Base-by-base conservation (phyloP, 2,113 vertebrate species). In the Eurystomus gularis region DNA sequence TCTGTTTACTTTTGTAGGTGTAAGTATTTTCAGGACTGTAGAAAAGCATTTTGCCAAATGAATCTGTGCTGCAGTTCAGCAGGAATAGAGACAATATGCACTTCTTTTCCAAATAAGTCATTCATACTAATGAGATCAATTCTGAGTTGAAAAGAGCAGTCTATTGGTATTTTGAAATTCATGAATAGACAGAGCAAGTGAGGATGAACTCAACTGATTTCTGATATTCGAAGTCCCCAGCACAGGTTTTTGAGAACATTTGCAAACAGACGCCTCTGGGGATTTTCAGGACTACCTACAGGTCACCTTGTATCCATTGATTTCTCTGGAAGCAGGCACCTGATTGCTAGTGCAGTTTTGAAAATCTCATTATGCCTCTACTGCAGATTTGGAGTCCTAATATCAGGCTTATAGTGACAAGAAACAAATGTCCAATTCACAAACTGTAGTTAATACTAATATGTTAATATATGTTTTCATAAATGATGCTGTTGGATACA, bases 241-340 rank as follows among this genome's bases (percentile, higher is more conserved):
- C 15, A 58, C 57, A 46, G 46, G 11, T 69, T 79, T 94, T 55
- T 76, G n/a, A 88, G 57, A 78, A 76, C 10, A 26, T 55, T 79
- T 68, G 52, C 71, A 72, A 76, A 82, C 23, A 69, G 55, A 51
- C 58, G 35, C 52, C 73, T 72, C 61, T 39, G 37, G 54, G 70
- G 40, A 80, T 90, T 95, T 80, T 82, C 40, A 52, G 19, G 44
- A 52, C 57, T 69, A 57, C 19, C 12, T 66, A 31, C 40, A 57
- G 71, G 71, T 95, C 88, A 93, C 90, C 85, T 94, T 90, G 75
- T n/a, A 82, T 57, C 35, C 78, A 93, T 60, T 0, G 62, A 95
- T 92, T 86, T 86, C 40, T 93, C 72, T 54, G 75, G 82, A 90
- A 85, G 65, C 33, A 80, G 39, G 75, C 52, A 79, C 25, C 15